Base-by-base conservation (phyloP, 2,113 vertebrate species). In the Cepphus grylle region DNA sequence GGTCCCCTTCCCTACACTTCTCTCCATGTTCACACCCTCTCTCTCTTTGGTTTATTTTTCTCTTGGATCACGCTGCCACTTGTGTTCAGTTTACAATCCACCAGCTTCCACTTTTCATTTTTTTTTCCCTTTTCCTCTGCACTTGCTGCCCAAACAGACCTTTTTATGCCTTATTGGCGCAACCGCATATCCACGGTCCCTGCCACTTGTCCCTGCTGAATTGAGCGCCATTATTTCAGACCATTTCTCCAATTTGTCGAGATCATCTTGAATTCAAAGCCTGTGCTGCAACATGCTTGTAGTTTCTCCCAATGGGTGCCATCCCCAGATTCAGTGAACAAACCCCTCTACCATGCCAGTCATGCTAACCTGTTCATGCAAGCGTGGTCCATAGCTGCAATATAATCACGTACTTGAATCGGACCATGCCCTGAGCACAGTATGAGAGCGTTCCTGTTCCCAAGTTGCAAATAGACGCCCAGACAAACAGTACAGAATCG, bases 121-220 rank as follows among this genome's bases (percentile, higher is more conserved):
- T 45, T 42, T 42, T 47, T 30, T 13, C 3, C 20, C 43, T 45
- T 50, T 34, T 26, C 42, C 49, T 14, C 42, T 47, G 6, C 36
- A n/a, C 65, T 63, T 65, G 21, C 73, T 62, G 14, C 59, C 69
- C 84, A 23, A n/a, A 32, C 13, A 1, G 0, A 4, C 43, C 65
- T 36, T 73, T 9, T 80, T 23, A 1, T 25, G 16, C 63, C 43
- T 43, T 29, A 3, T 3, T 26, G n/a, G 17, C 45, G 23, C 56
- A 29, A 53, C 17, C 1, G 0, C 36, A 2, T 30, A 40, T 8
- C 42, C 22, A 0, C 0, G 1, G 25, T 12, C 9, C 81, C 82
- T 53, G 86, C 38, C 47, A 7, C 61, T 49, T 52, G 7, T 53
- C 59, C 85, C 52, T 76, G 1, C 47, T 50, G 47, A 36, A 7